Base-by-base conservation (phyloP, 2,797 vertebrate species). In the Schizopygopsis pylzovi region DNA sequence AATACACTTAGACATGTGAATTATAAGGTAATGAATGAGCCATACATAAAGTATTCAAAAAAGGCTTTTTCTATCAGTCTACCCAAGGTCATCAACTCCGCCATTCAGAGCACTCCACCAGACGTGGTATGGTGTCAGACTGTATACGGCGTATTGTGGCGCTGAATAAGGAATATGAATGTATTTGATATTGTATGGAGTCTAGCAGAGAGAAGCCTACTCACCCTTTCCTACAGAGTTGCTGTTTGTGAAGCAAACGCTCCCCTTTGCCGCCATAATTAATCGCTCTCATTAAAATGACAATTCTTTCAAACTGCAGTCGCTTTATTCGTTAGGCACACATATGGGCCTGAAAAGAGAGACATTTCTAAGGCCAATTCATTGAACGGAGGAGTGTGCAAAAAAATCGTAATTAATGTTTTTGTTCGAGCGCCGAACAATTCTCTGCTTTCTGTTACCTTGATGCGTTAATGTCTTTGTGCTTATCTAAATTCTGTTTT, bases 381-480 rank as follows among this genome's bases (percentile, higher is more conserved):
- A 89, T 37, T 88, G 89, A 88, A 87, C 77, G 79, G 81, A 67
- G 75, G 59, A 72, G 47, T 49, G 59, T 37, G 72, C 65, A 5
- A 89, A 86, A 85, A 89, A 85, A 89, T 70, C 28, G 78, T 91
- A 92, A 92, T 92, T 89, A 90, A 90, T 89, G 91, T 90, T 87
- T 92, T 92, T 92, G 91, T 92, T 90, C 84, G 82, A 77, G 85
- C 80, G 37, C 82, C 85, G 68, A 91, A 91, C 87, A 79, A 81
- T 89, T 88, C 87, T 61, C 79, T 59, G 83, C 89, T 87, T 87
- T 80, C 87, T 37, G 86, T 90, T 89, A 91, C 91, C 90, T 92
- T 92, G 92, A 92, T 91, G 85, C 91, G 86, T 92, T 92, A 92
- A 92, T 92, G 90, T 87, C 89, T 91, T 86, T 84, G 81, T 88